phyloP scores from a whole-genome alignment of 2,888 invertebrate species.

The Stenodema calcarata region DNA sequence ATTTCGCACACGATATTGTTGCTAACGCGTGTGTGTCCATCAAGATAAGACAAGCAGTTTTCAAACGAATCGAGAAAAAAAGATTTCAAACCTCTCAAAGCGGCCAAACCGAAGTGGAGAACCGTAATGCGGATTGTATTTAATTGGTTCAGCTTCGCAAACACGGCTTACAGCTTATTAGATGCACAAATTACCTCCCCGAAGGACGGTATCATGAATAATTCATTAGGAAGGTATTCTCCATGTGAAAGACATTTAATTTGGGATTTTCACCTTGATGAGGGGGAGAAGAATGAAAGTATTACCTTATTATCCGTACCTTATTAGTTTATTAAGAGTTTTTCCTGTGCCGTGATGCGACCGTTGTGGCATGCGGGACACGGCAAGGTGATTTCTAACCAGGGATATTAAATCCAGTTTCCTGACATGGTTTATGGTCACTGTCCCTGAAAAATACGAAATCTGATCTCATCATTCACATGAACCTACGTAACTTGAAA shows the following conservation, averaged over 20 bases:
- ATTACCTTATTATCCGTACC: neutral
- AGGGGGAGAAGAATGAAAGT: neutral
- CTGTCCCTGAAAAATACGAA: neutral
- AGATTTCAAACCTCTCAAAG: neutral
- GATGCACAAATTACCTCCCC: neutral
- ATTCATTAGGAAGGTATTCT: neutral
- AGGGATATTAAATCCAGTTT: neutral
- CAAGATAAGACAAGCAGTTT: neutral
- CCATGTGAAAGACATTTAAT: neutral
- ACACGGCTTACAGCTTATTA: neutral
- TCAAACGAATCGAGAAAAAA: neutral
- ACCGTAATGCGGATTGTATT: neutral
- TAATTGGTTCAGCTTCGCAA: constrained; percentile 21
- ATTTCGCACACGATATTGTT: neutral
- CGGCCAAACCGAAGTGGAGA: neutral
- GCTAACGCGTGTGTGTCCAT: neutral
- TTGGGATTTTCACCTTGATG: neutral
- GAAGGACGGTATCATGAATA: neutral
- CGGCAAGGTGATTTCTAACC: neutral
- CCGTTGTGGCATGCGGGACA: neutral
- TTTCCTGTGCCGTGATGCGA: neutral
- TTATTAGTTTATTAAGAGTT: neutral
- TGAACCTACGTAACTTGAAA: too few species aligned
- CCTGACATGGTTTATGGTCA: neutral
- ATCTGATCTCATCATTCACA: too few species aligned